A percentile compares a stretch with the other conserved stretches of the same genome.
These are phyloP conservation scores for Sebastes elongatus DNA, from an alignment of 2,797 vertebrate genomes.

Conservation along the genomic window DNA sequence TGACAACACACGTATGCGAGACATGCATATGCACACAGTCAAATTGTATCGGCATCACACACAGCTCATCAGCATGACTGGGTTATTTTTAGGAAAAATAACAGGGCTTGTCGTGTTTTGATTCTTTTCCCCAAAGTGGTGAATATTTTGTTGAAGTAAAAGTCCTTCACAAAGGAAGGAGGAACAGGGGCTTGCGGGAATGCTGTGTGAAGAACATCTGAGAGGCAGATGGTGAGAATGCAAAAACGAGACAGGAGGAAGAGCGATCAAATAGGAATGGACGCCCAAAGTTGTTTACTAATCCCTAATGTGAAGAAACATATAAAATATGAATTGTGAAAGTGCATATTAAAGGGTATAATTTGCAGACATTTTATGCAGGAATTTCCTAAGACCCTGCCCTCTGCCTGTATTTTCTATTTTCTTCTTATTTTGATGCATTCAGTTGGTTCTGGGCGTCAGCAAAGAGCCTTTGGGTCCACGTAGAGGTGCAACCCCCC, in stretches of 20 bases:
- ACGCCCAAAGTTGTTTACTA: conserved; percentile 51
- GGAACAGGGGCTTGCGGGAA: conserved; percentile 35
- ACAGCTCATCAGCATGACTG: not conserved
- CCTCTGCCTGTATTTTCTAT: no score
- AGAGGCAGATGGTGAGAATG: conserved; percentile 65
- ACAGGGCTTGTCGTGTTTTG: not conserved
- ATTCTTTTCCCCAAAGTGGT: conserved; percentile 23
- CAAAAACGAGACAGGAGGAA: conserved; percentile 30
- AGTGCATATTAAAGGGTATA: conserved; percentile 23
- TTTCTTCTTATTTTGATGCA: no score
- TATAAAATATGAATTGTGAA: conserved; percentile 22
- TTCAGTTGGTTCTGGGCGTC: no score
- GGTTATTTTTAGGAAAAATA: conserved; percentile 51
- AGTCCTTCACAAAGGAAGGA: conserved; percentile 56
- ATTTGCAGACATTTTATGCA: no score
- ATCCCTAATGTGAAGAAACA: conserved; percentile 30
- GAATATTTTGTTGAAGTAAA: conserved; percentile 49
- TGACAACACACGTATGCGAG: not conserved
- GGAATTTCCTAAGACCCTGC: no score
- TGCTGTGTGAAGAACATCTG: conserved; percentile 51
- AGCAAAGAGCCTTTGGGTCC: no score
- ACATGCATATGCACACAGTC: not conserved
- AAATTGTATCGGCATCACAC: not conserved
- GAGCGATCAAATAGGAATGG: conserved; percentile 46
- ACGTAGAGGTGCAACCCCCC: no score